These are phyloP conservation scores for Oasisia sp. DNA, from an alignment of 2,888 invertebrate genomes.

Conservation along the genomic window DNA sequence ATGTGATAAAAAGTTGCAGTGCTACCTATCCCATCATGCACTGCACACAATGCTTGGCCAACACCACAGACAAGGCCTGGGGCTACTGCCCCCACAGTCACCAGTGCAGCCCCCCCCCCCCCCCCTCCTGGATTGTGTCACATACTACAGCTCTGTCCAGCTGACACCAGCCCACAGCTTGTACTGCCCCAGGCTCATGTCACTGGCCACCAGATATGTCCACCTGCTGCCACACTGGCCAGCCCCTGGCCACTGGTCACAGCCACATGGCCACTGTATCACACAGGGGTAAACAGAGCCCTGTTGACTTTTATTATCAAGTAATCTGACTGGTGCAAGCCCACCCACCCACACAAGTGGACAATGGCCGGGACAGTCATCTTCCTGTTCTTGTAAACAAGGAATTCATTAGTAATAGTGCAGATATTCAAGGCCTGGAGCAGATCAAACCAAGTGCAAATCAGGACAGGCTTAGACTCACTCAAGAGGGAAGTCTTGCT, in stretches of 20 bases:
- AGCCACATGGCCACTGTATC: background rate
- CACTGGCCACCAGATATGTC: background rate
- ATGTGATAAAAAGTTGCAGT: background rate
- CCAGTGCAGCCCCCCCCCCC: background rate
- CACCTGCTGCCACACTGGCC: slow-evolving; percentile 12
- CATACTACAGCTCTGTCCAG: background rate
- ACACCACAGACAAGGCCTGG: background rate
- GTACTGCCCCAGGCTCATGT: background rate
- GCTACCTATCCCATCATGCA: background rate
- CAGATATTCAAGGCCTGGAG: background rate
- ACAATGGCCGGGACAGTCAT: background rate
- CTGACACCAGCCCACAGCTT: background rate
- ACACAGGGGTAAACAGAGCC: background rate
- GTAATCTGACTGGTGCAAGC: background rate
- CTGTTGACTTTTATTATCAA: slow-evolving; percentile 17
- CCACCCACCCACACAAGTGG: background rate
- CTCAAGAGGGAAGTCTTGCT: background rate
- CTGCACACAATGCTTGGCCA: background rate
- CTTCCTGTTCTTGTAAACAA: background rate
- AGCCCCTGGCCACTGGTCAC: background rate
- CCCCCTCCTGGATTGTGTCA: background rate
- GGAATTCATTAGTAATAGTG: background rate
- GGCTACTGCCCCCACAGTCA: background rate
- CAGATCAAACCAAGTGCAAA: background rate
- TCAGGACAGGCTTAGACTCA: background rate